Percentiles rank a stretch among this genome's conserved stretches.
These are phyloP conservation scores for Triplophysa yarkandensis DNA, from an alignment of 2,797 vertebrate species.

Conservation along the genomic window DNA sequence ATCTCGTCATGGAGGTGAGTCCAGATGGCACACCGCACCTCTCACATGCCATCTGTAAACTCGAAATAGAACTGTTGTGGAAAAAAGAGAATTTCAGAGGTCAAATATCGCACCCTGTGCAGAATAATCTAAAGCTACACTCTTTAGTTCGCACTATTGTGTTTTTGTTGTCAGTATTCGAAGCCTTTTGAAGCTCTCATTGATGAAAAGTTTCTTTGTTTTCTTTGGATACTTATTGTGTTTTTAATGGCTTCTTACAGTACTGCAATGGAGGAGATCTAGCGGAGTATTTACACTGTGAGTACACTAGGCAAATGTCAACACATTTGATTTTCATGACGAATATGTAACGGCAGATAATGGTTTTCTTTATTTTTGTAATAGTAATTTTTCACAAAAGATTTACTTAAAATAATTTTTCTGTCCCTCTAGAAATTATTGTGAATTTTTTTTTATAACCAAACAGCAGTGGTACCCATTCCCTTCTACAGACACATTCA, in stretches of 20 bases:
- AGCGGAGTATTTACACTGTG: slow-evolving; percentile 96
- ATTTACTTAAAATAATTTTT: too few relatives aligned
- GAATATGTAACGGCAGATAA: neutral
- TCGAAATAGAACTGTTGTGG: slow-evolving; percentile 6
- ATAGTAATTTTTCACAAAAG: too few relatives aligned
- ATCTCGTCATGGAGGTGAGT: slow-evolving; percentile 98
- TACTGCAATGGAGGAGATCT: slow-evolving; percentile 99
- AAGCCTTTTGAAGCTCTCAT: neutral
- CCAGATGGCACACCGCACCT: neutral
- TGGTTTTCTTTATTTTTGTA: neutral
- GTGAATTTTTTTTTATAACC: too few relatives aligned
- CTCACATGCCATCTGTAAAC: slow-evolving; percentile 12
- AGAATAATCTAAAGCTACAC: neutral
- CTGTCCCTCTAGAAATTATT: too few relatives aligned
- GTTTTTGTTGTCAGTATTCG: neutral
- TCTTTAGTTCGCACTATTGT: neutral
- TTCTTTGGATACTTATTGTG: slow-evolving; percentile 33
- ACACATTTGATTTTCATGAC: neutral
- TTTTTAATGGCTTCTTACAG: slow-evolving; percentile 68
- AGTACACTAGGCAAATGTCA: slow-evolving; percentile 67
- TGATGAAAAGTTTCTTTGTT: slow-evolving; percentile 11
- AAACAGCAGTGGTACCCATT: too few relatives aligned
- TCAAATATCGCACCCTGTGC: slow-evolving; percentile 8
- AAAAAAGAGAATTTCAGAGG: neutral
- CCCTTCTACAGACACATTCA: too few relatives aligned